Conservation (phyloP, 2,113 vertebrate genomes). For the Hyaena hyaena region DNA sequence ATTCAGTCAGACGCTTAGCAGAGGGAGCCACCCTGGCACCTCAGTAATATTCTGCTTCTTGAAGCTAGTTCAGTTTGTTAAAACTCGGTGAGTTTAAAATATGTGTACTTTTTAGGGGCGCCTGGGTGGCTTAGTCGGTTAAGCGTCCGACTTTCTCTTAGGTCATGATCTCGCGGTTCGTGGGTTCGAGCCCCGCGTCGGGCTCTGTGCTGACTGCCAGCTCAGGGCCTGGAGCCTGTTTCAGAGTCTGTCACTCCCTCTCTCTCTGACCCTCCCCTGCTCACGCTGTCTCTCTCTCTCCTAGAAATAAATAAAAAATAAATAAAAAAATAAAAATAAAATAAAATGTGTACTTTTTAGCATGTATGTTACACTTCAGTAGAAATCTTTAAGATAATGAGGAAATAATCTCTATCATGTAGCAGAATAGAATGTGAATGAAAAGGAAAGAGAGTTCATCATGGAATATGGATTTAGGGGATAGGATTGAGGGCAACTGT, state of each 20-base stretch:
- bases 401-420: not conserved
- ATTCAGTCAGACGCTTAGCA: not conserved
- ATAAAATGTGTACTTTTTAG: not conserved
- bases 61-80: not conserved
- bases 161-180: too few species aligned
- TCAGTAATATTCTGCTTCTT: not conserved
- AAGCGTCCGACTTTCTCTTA: too few species aligned
- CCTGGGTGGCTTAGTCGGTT: too few species aligned
- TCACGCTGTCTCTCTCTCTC: too few species aligned
- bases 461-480: not conserved
- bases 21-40: too few species aligned
- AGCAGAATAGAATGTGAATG: not conserved
- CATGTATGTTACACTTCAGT: not conserved
- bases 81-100: constrained; percentile 30
- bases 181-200: too few species aligned
- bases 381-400: not conserved
- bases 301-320: too few species aligned
- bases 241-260: too few species aligned
- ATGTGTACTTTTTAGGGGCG: not conserved
- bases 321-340: too few species aligned
- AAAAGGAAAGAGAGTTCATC: not conserved
- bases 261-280: too few species aligned
- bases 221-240: too few species aligned
- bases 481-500: not conserved
- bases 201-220: too few species aligned